Base-by-base conservation (phyloP, 2,797 vertebrate genomes). In the Poliocrania exsul region DNA sequence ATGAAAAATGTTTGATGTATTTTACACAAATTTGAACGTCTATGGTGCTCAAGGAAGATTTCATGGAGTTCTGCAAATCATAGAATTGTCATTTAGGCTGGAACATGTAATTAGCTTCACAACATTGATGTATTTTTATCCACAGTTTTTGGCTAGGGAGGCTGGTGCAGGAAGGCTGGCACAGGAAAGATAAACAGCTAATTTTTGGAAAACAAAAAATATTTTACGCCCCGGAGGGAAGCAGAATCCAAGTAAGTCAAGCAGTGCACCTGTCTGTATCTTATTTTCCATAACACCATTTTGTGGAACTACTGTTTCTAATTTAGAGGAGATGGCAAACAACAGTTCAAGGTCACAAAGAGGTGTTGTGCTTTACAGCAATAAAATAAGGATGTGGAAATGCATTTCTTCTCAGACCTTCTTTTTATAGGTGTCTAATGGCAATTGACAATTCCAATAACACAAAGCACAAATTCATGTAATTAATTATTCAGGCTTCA, bases 291-390 rank as follows among this genome's bases (percentile, higher is more conserved):
- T 25, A 79, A 49, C 33, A 51, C 4, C 28, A n/a, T 66, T 79
- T 84, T 71, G 60, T 84, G 44, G 35, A 94, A 79, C 38, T 90
- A 75, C 54, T 86, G 58, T 84, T 93, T 93, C 73, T 72, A 66
- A 86, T 94, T 90, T 92, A 66, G 38, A 73, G 38, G n/a, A 78
- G 84, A 60, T 31, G 31, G n/a, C 33, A 91, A 93, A 78, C 13
- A 85, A 50, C 28, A 64, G 16, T 37, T 81, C 16, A 46, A 44
- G 29, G 24, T 31, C 79, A 31, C 33, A 64, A 87, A 78, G 46
- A 23, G 16, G 16, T 73, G 40, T 29, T 86, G 66, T 77, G 26
- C 23, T 86, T 80, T 74, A 74, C 4, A 57, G 46, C 24, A 81
- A 73, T 62, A 66, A 80, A 88, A 60, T 46, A 16, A 82, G 33